Percentiles rank a stretch among this genome's conserved stretches.
Conservation (phyloP, 2,113 vertebrate genomes). For the Passer domesticus region DNA sequence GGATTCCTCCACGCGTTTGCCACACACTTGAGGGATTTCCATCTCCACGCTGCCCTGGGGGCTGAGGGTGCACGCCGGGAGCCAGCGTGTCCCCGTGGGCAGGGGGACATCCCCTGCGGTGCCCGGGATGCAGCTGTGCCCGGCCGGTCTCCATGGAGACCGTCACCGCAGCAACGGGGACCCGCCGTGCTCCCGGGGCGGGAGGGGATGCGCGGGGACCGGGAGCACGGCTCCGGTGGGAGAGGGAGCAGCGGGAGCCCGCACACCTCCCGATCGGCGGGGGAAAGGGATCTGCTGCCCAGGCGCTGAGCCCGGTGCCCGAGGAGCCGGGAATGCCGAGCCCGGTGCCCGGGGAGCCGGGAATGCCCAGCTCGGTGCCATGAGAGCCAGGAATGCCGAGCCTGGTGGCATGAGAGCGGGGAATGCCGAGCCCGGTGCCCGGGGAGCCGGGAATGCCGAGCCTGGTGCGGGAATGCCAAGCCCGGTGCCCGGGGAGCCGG, state of each 20-base stretch:
- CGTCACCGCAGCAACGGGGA: constrained; percentile 18
- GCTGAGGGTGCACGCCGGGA: background rate
- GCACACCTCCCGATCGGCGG: background rate
- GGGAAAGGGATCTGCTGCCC: background rate
- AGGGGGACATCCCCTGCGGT: background rate
- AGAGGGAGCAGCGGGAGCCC: background rate
- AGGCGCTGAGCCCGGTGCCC: background rate
- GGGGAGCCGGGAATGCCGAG: background rate
- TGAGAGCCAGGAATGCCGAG: background rate
- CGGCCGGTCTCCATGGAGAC: constrained; percentile 49
- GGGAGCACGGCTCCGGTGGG: background rate
- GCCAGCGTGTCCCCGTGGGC: background rate
- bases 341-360: no score
- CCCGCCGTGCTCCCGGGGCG: background rate
- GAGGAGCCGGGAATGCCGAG: background rate
- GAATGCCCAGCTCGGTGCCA: no score
- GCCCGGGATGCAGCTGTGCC: constrained; percentile 15
- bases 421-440: no score
- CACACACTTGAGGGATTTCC: background rate
- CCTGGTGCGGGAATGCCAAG: background rate
- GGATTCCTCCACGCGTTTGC: constrained; percentile 11
- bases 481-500: no score
- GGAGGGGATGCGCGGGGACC: background rate
- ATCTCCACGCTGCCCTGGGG: background rate
- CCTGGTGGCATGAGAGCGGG: no score